These are phyloP conservation scores for Priapulus caudatus DNA, from an alignment of 2,888 invertebrate species.

Conservation along the genomic window DNA sequence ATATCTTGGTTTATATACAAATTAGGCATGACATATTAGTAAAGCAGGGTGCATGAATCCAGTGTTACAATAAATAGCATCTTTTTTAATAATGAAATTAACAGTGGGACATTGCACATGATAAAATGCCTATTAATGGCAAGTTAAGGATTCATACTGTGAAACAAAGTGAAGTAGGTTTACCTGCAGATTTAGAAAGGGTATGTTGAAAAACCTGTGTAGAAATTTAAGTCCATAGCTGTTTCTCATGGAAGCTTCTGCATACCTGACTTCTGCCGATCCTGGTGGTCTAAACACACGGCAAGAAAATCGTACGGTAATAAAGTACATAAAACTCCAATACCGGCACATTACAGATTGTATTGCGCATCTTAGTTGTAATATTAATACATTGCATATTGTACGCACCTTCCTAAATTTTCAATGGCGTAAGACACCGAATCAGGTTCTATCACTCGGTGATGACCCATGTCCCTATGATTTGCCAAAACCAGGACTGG, in stretches of 20 bases:
- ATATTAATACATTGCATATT: no score
- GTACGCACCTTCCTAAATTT: slow-evolving; percentile 45
- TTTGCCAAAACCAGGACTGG: slow-evolving; percentile 82
- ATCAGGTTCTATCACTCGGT: slow-evolving; percentile 65
- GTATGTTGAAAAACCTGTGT: slow-evolving; percentile 87
- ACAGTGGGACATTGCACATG: no score
- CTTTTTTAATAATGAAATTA: no score
- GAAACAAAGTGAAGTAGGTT: slow-evolving; percentile 13
- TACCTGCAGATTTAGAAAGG: slow-evolving; percentile 74
- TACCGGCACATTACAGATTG: no score
- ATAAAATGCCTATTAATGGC: no score
- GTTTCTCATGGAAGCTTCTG: slow-evolving; percentile 87
- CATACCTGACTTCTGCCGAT: slow-evolving; percentile 54
- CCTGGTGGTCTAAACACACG: slow-evolving; percentile 32
- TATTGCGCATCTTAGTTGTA: no score
- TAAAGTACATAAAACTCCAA: no score
- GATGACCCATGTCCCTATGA: slow-evolving; percentile 93
- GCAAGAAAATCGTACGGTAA: neutral
- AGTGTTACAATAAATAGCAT: no score
- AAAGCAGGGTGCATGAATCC: no score
- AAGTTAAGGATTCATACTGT: no score
- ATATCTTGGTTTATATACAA: no score
- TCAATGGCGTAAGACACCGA: slow-evolving; percentile 58
- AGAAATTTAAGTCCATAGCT: slow-evolving; percentile 82
- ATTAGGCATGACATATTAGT: no score